Conservation (phyloP, 2,113 vertebrate genomes). For the Protomyctophum bolini region DNA sequence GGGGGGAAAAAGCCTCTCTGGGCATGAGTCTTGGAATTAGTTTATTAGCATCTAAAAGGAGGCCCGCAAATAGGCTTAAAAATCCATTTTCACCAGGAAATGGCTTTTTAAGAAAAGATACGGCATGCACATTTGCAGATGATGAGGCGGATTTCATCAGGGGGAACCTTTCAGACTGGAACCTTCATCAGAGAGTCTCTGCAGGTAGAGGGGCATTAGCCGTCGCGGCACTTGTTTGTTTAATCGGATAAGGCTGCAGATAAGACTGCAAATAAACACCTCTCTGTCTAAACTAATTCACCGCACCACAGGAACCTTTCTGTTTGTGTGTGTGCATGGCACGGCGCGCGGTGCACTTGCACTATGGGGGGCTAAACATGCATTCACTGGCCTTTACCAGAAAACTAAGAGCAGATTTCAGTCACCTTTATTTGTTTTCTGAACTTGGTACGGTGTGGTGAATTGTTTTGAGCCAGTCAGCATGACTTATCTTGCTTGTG, state of each 20-base stretch:
- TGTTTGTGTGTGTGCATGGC: no score
- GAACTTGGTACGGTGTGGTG: not conserved
- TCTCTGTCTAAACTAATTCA: constrained; percentile 41
- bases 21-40: constrained; percentile 60
- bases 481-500: no score
- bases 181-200: constrained; percentile 58
- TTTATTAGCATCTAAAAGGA: constrained; percentile 77
- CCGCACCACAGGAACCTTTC: constrained; percentile 16
- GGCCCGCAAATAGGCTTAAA: constrained; percentile 67
- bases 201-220: constrained; percentile 42
- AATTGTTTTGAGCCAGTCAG: no score
- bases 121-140: constrained; percentile 59
- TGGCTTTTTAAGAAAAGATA: constrained; percentile 67
- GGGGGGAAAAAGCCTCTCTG: constrained; percentile 58
- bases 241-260: constrained; percentile 48
- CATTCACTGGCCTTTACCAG: constrained; percentile 8
- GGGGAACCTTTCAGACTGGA: constrained; percentile 38
- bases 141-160: constrained; percentile 59
- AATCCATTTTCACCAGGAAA: constrained; percentile 72
- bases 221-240: constrained; percentile 33
- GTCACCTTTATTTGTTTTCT: not conserved
- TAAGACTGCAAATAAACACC: constrained; percentile 41
- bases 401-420: not conserved
- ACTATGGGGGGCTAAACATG: constrained; percentile 5
- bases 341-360: not conserved